phyloP scores from a whole-genome alignment of 2,888 invertebrate genomes.

The Taphrorychus bicolor region DNA sequence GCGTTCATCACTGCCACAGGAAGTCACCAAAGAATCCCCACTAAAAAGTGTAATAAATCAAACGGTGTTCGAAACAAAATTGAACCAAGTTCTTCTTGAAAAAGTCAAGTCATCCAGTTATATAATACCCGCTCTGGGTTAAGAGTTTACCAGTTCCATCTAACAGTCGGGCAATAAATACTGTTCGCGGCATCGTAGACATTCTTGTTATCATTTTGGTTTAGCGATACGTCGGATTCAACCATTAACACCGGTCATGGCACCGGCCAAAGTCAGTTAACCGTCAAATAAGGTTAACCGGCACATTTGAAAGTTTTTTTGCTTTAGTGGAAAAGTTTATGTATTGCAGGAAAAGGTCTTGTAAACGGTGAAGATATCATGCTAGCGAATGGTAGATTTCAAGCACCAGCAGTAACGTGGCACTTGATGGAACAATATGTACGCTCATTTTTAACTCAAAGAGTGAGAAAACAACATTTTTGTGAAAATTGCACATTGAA shows the following conservation, averaged over 20 bases:
- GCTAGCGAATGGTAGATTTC: no score
- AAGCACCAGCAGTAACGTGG: no score
- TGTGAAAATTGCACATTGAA: no score
- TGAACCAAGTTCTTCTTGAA: neutral
- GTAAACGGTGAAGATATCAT: no score
- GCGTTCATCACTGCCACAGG: neutral
- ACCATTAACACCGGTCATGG: neutral
- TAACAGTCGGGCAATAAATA: conserved; percentile 27
- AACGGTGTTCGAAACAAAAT: neutral
- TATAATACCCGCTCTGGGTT: conserved; percentile 30
- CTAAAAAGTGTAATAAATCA: neutral
- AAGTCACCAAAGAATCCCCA: neutral
- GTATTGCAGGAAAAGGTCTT: neutral
- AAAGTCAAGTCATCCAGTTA: neutral
- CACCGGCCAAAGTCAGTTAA: neutral
- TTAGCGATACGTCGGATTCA: neutral
- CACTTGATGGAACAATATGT: no score
- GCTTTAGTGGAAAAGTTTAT: neutral
- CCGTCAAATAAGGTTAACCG: neutral
- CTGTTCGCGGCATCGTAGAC: neutral
- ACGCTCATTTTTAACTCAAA: no score
- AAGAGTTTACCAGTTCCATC: conserved; percentile 40
- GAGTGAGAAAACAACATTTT: no score
- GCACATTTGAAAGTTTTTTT: neutral
- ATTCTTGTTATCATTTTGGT: neutral